A percentile compares a stretch with the other conserved stretches of the same genome.
These are phyloP conservation scores for Chloroceryle aenea DNA, from an alignment of 2,113 vertebrate genomes.

Conservation along the genomic window DNA sequence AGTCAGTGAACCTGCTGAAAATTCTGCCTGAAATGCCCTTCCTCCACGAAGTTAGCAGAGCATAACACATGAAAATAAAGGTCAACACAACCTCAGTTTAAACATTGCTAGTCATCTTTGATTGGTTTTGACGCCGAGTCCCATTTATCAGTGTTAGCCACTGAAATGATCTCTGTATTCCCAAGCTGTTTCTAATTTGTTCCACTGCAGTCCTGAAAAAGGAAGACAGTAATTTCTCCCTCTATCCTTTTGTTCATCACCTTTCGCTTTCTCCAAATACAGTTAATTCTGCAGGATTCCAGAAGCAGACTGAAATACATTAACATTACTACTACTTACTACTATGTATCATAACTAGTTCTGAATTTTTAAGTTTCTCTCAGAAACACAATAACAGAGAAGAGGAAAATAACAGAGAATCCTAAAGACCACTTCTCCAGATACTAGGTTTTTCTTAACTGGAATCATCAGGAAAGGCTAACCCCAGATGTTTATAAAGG, in stretches of 20 bases:
- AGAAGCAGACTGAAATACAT: background rate
- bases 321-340: background rate
- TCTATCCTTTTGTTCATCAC: background rate
- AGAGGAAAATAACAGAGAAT: background rate
- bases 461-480: background rate
- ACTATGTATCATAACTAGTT: background rate
- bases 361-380: background rate
- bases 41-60: conserved; percentile 15
- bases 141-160: background rate
- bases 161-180: conserved; percentile 13
- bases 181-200: background rate
- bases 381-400: background rate
- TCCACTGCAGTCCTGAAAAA: background rate
- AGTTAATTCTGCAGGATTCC: background rate
- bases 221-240: background rate
- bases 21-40: background rate
- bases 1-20: background rate
- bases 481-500: background rate
- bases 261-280: background rate
- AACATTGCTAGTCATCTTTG: background rate
- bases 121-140: background rate
- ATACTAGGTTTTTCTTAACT: background rate
- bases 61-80: conserved; percentile 48
- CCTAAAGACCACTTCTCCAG: background rate
- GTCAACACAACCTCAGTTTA: background rate